These are phyloP conservation scores for Polia nebulosa DNA, from an alignment of 2,888 invertebrate species.

Conservation along the genomic window DNA sequence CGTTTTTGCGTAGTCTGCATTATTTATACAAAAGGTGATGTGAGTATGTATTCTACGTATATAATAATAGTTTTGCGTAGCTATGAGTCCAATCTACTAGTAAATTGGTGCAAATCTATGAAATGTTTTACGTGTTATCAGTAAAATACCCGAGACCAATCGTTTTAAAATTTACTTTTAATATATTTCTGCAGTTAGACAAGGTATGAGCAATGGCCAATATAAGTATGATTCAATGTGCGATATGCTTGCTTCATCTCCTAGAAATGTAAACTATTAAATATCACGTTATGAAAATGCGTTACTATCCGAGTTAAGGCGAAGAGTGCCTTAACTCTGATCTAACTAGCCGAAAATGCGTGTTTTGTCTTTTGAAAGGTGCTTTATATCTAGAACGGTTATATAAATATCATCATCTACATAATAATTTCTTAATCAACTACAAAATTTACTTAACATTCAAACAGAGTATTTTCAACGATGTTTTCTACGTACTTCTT, in stretches of 20 bases:
- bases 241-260: background rate
- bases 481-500: too few species aligned
- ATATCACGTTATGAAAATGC: background rate
- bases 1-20: background rate
- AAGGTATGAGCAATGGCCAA: background rate
- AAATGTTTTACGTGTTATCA: background rate
- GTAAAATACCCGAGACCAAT: background rate
- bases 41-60: background rate
- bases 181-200: background rate
- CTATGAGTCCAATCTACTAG: background rate
- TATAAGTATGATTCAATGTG: background rate
- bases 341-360: too few species aligned
- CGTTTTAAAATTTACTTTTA: background rate
- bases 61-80: background rate
- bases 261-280: background rate
- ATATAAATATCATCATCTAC: conserved; percentile 24
- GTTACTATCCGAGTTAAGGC: background rate
- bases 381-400: background rate
- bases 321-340: too few species aligned
- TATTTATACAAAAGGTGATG: background rate
- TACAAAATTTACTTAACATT: conserved; percentile 1
- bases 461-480: background rate
- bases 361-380: background rate
- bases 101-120: background rate
- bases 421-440: background rate